These are phyloP conservation scores for Pyralis farinalis DNA, from an alignment of 2,888 invertebrate species.

Conservation along the genomic window DNA sequence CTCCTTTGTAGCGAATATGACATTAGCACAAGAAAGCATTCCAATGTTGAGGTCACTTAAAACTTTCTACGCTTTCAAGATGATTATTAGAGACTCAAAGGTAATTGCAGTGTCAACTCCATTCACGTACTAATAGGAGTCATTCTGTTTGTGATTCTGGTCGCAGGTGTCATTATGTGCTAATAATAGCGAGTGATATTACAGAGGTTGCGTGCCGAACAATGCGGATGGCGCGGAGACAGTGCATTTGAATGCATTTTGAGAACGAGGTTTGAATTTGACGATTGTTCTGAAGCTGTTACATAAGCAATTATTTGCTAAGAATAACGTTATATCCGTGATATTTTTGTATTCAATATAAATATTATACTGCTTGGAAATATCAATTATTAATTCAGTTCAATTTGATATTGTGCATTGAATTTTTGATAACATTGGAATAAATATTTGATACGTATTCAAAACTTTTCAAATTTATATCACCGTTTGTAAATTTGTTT, in stretches of 20 bases:
- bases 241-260: slow-evolving; percentile 24
- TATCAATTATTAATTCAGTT: too few relatives aligned
- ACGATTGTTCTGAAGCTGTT: not conserved
- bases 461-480: too few relatives aligned
- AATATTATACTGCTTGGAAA: too few relatives aligned
- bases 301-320: too few relatives aligned
- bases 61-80: slow-evolving; percentile 6
- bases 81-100: slow-evolving; percentile 27
- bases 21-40: not conserved
- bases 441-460: too few relatives aligned
- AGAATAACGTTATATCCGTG: too few relatives aligned
- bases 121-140: slow-evolving; percentile 36
- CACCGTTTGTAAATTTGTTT: too few relatives aligned
- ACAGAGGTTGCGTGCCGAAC: slow-evolving; percentile 47
- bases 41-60: not conserved
- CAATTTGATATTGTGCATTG: too few relatives aligned
- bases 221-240: slow-evolving; percentile 57
- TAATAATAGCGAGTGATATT: slow-evolving; percentile 56
- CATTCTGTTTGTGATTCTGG: slow-evolving; percentile 24
- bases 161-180: slow-evolving; percentile 44
- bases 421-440: too few relatives aligned
- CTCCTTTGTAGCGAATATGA: not conserved
- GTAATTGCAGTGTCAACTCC: slow-evolving; percentile 35
- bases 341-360: too few relatives aligned
- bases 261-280: not conserved